A percentile compares a stretch with the other conserved stretches of the same genome.
Conservation (phyloP, 1,140 invertebrate genomes). For the Drosophila hydei region DNA sequence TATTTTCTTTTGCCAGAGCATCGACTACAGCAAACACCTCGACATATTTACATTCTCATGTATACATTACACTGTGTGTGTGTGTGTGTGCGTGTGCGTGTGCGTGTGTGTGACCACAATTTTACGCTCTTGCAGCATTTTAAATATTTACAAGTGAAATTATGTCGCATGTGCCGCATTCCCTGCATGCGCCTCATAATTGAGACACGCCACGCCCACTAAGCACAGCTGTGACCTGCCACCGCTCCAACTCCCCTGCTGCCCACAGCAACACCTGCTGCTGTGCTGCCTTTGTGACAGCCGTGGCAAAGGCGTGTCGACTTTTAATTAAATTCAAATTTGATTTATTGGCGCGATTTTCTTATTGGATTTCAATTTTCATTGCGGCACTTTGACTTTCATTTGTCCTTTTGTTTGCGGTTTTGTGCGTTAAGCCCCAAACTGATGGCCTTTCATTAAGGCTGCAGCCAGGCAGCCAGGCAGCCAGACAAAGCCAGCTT, state of each 20-base stretch:
- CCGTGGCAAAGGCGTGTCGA: constrained; percentile 42
- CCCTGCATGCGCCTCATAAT: constrained; percentile 43
- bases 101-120: neutral
- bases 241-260: too few species aligned
- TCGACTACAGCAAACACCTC: constrained; percentile 39
- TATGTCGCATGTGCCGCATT: constrained; percentile 48
- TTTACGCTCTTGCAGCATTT: constrained; percentile 49
- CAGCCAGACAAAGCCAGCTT: too few species aligned
- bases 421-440: neutral
- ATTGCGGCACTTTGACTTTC: constrained; percentile 53
- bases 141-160: constrained; percentile 76
- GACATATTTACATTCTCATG: constrained; percentile 72
- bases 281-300: constrained; percentile 2
- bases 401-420: constrained; percentile 50
- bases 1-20: constrained; percentile 61
- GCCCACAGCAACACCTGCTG: constrained; percentile 21
- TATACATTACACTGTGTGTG: constrained; percentile 61
- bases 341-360: constrained; percentile 63
- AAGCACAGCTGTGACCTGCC: constrained; percentile 24
- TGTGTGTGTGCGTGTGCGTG: constrained; percentile 8
- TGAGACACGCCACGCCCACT: constrained; percentile 33
- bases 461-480: neutral
- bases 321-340: constrained; percentile 79
- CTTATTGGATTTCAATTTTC: constrained; percentile 56
- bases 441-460: constrained; percentile 12